Conservation (phyloP, 2,113 vertebrate genomes). For the Hystrix cristata region DNA sequence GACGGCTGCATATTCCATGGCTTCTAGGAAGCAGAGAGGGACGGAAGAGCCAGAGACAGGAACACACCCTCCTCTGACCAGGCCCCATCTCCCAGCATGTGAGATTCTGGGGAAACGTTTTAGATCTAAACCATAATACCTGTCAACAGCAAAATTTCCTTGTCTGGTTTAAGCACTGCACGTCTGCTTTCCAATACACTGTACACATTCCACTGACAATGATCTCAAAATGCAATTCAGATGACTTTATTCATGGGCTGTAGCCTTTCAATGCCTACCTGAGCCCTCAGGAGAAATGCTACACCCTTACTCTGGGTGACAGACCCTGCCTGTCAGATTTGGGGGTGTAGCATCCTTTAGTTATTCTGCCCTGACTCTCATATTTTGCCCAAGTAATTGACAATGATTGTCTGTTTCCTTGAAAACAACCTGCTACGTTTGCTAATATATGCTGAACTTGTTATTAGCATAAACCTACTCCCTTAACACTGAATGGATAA, state of each 20-base stretch:
- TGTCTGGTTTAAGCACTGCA: accelerated
- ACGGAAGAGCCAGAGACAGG: not conserved
- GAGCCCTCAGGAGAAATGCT: not conserved
- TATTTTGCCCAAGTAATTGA: not conserved
- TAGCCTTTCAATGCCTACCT: too few relatives aligned
- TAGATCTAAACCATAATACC: not conserved
- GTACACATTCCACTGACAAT: too few relatives aligned
- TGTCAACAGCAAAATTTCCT: not conserved
- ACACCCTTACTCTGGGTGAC: accelerated
- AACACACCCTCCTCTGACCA: not conserved
- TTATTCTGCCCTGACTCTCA: not conserved
- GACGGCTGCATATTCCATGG: too few relatives aligned
- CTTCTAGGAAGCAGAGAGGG: not conserved
- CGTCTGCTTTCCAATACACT: not conserved
- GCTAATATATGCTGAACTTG: not conserved
- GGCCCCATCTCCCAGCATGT: not conserved
- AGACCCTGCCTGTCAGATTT: accelerated
- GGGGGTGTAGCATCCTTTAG: accelerated
- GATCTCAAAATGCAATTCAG: not conserved
- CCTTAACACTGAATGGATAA: not conserved
- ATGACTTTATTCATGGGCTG: not conserved
- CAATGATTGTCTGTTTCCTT: not conserved
- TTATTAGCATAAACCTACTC: not conserved
- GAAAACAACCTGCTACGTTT: not conserved
- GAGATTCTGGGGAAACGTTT: not conserved